Evolutionary conservation across 2,113 vertebrate genomes (phyloP).

Genomic region (Myrmecobius fasciatus): DNA sequence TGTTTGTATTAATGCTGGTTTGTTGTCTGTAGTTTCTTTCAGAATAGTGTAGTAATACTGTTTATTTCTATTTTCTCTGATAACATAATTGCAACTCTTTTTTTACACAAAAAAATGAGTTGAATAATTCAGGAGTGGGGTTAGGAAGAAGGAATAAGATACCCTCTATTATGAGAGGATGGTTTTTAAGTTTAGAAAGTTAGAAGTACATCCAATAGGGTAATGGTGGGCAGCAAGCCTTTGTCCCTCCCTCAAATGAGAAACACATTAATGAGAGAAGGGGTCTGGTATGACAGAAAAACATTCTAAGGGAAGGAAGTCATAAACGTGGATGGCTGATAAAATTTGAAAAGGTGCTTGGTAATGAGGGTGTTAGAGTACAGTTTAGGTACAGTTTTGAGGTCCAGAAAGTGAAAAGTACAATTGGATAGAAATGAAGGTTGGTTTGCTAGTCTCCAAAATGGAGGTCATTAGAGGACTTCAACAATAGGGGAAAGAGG

Average conservation of each 20-base stretch:
- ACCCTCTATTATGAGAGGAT: background rate
- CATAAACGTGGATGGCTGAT: background rate
- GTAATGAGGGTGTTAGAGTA: background rate
- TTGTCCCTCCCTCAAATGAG: background rate
- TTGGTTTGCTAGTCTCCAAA: background rate
- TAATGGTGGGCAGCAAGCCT: background rate
- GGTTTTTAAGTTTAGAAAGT: background rate
- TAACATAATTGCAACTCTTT: background rate
- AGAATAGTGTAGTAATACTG: background rate
- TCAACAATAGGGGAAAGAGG: no score
- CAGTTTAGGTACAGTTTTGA: background rate
- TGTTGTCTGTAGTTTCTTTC: background rate
- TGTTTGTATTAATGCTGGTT: background rate
- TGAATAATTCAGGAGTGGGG: background rate
- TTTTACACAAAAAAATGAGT: background rate
- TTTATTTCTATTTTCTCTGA: background rate
- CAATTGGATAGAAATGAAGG: background rate
- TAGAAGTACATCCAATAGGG: background rate
- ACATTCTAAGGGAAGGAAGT: background rate
- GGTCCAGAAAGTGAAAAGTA: background rate
- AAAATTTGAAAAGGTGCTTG: background rate
- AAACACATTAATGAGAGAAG: background rate
- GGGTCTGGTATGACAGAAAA: background rate
- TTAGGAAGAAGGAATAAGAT: background rate
- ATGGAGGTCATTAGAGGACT: background rate